Evolutionary conservation across 2,113 vertebrate species (phyloP).

Genomic region (Stigmatopora nigra): DNA sequence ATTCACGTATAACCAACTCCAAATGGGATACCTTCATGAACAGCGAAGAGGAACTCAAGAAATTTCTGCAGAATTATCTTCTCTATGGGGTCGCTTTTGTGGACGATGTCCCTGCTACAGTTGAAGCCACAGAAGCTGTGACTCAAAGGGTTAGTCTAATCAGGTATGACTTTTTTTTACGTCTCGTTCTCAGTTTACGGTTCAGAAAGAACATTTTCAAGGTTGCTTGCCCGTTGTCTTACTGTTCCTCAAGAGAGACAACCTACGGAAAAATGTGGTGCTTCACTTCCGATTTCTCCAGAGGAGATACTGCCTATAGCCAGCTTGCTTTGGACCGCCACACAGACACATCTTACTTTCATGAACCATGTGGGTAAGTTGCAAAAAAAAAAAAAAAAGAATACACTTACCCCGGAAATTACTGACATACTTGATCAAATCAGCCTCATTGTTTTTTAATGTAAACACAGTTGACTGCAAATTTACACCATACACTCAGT

Average conservation of each 20-base stretch:
- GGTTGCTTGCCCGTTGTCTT: conserved; percentile 10
- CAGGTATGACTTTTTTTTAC: conserved; percentile 63
- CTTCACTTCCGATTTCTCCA: conserved; percentile 86
- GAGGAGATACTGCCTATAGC: conserved; percentile 87
- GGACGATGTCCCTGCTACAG: conserved; percentile 77
- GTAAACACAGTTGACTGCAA: too few relatives aligned
- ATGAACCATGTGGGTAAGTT: conserved; percentile 87
- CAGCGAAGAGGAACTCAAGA: conserved; percentile 77
- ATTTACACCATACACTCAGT: too few relatives aligned
- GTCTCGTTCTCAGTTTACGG: background rate
- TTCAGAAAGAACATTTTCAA: background rate
- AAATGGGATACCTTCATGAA: conserved; percentile 78
- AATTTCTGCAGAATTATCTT: conserved; percentile 81
- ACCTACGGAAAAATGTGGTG: conserved; percentile 88
- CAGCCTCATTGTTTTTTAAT: too few relatives aligned
- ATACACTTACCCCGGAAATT: too few relatives aligned
- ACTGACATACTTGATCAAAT: too few relatives aligned
- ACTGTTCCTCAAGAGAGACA: conserved; percentile 74
- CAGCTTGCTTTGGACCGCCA: conserved; percentile 85
- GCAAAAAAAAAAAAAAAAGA: too few relatives aligned
- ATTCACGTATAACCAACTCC: conserved; percentile 66
- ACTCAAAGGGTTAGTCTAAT: conserved; percentile 81
- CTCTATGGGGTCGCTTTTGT: conserved; percentile 86
- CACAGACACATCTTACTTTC: conserved; percentile 89
- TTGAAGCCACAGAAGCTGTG: conserved; percentile 78